Conservation (phyloP, 2,113 vertebrate genomes). For the Rhynchomys soricoides region DNA sequence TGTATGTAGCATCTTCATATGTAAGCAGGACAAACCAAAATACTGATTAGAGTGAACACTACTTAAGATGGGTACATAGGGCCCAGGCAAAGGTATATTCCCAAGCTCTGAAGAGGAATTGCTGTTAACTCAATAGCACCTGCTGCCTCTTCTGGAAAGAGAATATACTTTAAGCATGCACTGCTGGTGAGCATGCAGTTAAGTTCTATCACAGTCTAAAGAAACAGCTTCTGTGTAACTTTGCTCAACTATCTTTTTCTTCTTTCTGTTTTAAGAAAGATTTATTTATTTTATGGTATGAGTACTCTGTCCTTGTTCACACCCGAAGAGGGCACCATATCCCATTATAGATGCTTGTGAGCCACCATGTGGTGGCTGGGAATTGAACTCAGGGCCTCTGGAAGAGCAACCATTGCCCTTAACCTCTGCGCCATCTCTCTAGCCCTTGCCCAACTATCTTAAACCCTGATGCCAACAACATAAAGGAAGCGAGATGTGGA, state of each 20-base stretch:
- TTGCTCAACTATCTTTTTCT: neutral
- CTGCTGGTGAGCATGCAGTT: neutral
- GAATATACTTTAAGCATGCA: neutral
- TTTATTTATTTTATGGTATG: no score
- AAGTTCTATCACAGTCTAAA: neutral
- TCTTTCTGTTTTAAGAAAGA: no score
- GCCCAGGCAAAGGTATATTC: neutral
- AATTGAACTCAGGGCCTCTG: no score
- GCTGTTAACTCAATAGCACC: neutral
- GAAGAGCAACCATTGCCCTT: no score
- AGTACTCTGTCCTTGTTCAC: no score
- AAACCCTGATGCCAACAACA: constrained; percentile 32
- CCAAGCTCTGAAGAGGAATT: neutral
- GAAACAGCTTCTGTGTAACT: constrained; percentile 30
- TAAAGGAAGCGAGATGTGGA: neutral
- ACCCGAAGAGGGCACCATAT: no score
- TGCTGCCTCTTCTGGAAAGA: neutral
- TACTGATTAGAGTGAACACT: neutral
- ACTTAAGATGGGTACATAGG: neutral
- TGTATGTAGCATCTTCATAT: neutral
- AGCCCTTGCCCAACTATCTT: neutral
- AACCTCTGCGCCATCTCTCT: no score
- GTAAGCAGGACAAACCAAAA: neutral
- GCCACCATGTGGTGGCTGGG: no score
- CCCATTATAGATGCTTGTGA: no score